Evolutionary conservation across 1,140 invertebrate genomes (phyloP).

Genomic region (Ephestia elutella): DNA sequence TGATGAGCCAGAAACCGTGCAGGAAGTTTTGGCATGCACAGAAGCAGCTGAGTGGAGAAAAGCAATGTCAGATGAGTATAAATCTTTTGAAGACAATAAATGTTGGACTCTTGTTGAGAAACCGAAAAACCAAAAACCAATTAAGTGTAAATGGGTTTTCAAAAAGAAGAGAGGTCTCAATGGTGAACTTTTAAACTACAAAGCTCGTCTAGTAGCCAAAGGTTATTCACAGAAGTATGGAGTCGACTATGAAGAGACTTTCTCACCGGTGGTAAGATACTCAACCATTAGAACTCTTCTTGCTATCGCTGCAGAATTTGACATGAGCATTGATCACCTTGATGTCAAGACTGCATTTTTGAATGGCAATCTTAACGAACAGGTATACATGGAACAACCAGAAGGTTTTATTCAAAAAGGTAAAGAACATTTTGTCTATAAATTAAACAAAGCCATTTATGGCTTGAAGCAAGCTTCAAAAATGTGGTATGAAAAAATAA

Average conservation of each 20-base stretch:
- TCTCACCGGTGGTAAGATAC: conserved; percentile 4
- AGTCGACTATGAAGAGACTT: neutral
- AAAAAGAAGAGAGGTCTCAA: neutral
- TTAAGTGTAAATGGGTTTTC: neutral
- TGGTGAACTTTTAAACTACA: neutral
- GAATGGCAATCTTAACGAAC: conserved; percentile 6
- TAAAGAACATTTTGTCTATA: conserved; percentile 17
- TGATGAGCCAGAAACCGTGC: too few relatives aligned
- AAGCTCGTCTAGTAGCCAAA: neutral
- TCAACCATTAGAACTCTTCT: neutral
- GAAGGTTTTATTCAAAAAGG: conserved; percentile 9
- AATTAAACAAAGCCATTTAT: conserved; percentile 25
- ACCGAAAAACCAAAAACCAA: too few relatives aligned
- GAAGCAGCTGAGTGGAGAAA: conserved; percentile 36
- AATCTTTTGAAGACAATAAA: conserved; percentile 33
- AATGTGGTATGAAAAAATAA: conserved; percentile 12
- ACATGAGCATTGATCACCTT: conserved; percentile 11
- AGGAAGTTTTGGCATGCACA: conserved; percentile 25
- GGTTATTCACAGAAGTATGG: conserved; percentile 7
- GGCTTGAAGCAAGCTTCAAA: conserved; percentile 15
- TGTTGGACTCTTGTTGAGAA: conserved; percentile 7
- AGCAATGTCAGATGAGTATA: conserved; percentile 35
- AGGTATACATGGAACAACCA: conserved; percentile 14
- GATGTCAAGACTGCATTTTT: conserved; percentile 14
- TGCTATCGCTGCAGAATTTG: neutral